Conservation (phyloP, 2,113 vertebrate genomes). For the Callipepla squamata region DNA sequence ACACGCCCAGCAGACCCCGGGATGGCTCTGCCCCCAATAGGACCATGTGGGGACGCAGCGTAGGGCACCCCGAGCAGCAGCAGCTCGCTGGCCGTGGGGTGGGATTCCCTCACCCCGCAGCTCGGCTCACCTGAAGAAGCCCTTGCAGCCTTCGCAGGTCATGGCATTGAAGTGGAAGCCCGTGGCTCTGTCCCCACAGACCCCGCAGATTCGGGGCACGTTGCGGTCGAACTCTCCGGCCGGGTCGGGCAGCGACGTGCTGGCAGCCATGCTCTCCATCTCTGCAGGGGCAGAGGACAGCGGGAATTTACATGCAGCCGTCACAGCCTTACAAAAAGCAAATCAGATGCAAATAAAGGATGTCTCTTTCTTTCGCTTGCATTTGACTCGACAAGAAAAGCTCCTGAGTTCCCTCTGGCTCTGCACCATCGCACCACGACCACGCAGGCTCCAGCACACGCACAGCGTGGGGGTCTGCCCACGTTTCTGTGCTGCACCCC, state of each 20-base stretch:
- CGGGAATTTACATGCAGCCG: background rate
- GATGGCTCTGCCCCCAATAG: background rate
- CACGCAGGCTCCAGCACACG: fast-evolving
- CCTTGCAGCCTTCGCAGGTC: slow-evolving; percentile 99
- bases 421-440: fast-evolving
- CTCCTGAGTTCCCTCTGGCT: background rate
- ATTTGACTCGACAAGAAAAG: fast-evolving
- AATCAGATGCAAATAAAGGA: background rate
- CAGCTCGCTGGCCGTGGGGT: fast-evolving
- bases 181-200: slow-evolving; percentile 94
- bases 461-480: fast-evolving
- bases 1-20: fast-evolving
- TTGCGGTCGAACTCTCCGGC: slow-evolving; percentile 85
- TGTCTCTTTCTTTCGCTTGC: background rate
- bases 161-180: slow-evolving; percentile 99
- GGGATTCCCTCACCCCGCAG: background rate
- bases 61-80: background rate
- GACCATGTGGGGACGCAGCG: background rate
- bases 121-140: slow-evolving; percentile 90
- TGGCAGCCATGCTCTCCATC: slow-evolving; percentile 84
- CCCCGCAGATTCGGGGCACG: slow-evolving; percentile 90
- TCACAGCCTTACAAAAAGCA: background rate
- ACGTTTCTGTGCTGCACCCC: fast-evolving
- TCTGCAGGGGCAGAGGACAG: slow-evolving; percentile 49
- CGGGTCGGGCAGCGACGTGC: slow-evolving; percentile 81